Base-by-base conservation (phyloP, 2,797 vertebrate genomes). In the Morus bassanus region DNA sequence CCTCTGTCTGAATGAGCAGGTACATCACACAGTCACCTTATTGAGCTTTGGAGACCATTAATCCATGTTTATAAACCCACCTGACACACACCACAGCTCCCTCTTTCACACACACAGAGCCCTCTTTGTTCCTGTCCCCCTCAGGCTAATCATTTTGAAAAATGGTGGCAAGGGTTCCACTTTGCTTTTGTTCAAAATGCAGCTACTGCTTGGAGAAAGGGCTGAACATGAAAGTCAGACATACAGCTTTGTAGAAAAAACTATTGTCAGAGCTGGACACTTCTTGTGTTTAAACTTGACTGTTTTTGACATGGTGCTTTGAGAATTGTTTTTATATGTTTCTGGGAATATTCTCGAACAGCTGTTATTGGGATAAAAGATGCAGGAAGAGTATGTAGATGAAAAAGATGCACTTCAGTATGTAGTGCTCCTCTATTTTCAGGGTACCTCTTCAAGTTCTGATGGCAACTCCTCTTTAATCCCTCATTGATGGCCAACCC, bases 1-100 rank as follows among this genome's bases (percentile, higher is more conserved):
- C 72, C 82, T 65, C 31, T 39, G 94, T 65, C 31, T 39, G 94
- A 93, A 96, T 3, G 3, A 96, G 75, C 80, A 89, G 96, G 83
- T 94, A 88, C 73, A 85, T 81, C 91, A 81, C 3, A 1, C 59
- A 81, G 14, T 2, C 77, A 89, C 89, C 67, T 93, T 85, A 93
- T 13, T 91, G 93, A 97, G 91, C 80, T 90, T 81, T 88, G 87
- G 72, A 94, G 92, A 96, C 92, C 81, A 95, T 95, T 91, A 94
- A 95, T 94, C 81, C 69, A 9, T 12, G 72, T 91, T 95, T 92
- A 83, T 88, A 87, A 92, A 96, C 73, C 78, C 76, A 75, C 88
- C 93, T 50, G 76, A 76, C 61, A 70, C 87, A 72, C 78, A 70
- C 48, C 65, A 85, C 35, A 35, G 75, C 76, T 95, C 85, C 57